Evolutionary conservation across 2,113 vertebrate species (phyloP).

Genomic region (Centrocercus urophasianus): DNA sequence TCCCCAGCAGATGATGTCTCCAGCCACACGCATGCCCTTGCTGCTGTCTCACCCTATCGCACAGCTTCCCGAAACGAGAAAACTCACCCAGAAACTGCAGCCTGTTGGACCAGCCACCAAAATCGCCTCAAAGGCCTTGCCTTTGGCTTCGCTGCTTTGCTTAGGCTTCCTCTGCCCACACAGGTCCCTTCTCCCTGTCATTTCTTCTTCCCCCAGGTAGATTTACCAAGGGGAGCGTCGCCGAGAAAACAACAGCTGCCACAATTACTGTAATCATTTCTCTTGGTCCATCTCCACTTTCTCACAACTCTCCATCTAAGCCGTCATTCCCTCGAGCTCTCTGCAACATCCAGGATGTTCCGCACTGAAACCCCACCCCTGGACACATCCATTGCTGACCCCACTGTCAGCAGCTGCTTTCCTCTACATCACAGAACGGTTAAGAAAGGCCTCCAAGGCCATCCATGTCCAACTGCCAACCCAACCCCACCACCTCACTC

Average conservation of each 20-base stretch:
- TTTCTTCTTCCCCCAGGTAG: not conserved
- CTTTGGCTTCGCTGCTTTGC: not conserved
- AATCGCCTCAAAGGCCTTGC: not conserved
- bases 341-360: not conserved
- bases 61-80: not conserved
- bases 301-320: not conserved
- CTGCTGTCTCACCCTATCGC: not conserved
- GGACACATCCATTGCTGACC: not conserved
- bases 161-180: not conserved
- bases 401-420: not conserved
- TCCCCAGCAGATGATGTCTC: not conserved
- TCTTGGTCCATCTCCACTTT: not conserved
- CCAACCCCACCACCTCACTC: not conserved
- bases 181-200: not conserved
- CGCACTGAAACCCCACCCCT: not conserved
- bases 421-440: not conserved
- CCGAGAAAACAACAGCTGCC: not conserved
- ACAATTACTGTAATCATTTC: not conserved
- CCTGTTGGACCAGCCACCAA: not conserved
- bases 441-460: not conserved
- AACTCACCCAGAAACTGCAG: not conserved
- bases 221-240: not conserved
- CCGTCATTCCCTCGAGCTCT: too few relatives aligned
- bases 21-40: not conserved
- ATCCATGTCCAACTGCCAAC: not conserved